Percentiles rank a stretch among this genome's conserved stretches.
Evolutionary conservation across 1,140 invertebrate genomes (phyloP).

Genomic region (Diorhabda sublineata): DNA sequence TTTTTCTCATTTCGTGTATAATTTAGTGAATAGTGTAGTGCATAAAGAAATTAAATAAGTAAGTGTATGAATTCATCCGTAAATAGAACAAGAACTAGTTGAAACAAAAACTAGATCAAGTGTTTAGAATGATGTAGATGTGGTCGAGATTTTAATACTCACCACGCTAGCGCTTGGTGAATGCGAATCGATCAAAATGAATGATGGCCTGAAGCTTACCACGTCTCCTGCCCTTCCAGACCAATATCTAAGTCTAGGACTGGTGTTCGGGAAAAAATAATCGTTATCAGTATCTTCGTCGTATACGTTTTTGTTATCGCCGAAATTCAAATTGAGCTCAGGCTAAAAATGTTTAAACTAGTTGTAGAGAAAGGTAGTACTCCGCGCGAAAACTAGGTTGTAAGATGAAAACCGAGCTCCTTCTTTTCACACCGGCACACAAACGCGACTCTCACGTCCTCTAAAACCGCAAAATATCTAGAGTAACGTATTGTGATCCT

Average conservation of each 20-base stretch:
- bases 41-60: too few species aligned
- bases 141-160: not conserved
- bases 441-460: not conserved
- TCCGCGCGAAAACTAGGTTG: too few species aligned
- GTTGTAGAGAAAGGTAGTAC: too few species aligned
- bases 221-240: constrained; percentile 21
- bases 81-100: too few species aligned
- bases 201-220: constrained; percentile 14
- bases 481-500: too few species aligned
- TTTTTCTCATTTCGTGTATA: too few species aligned
- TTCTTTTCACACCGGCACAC: too few species aligned
- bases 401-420: too few species aligned
- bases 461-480: too few species aligned
- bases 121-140: not conserved
- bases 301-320: not conserved
- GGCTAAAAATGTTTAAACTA: not conserved
- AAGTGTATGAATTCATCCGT: too few species aligned
- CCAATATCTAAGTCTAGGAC: constrained; percentile 12
- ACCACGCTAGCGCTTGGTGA: constrained; percentile 3
- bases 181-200: not conserved
- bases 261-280: constrained; percentile 3
- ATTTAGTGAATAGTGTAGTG: too few species aligned
- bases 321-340: not conserved
- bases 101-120: not conserved
- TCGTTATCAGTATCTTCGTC: constrained; percentile 15